These are phyloP conservation scores for Arbacia lixula DNA, from an alignment of 53 echinoderm and acorn worm genomes.

Conservation along the genomic window DNA sequence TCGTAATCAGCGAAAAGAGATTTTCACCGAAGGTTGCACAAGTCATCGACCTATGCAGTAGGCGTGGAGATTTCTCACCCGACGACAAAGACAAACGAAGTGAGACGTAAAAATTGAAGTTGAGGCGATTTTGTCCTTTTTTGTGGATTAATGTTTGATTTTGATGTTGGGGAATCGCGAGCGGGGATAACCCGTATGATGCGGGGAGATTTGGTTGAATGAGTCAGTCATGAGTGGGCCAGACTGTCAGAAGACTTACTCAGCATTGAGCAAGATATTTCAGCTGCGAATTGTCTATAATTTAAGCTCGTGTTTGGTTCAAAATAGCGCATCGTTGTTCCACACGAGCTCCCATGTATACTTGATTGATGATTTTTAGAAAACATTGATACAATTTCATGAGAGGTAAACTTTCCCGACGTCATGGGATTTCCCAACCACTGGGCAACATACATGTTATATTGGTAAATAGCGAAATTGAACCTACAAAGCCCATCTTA, in stretches of 20 bases:
- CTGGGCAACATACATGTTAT: no score
- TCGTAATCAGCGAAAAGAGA: slow-evolving; percentile 13
- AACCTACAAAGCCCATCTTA: no score
- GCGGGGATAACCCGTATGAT: slow-evolving; percentile 9
- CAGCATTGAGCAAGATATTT: no score
- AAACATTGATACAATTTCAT: no score
- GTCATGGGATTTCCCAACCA: no score
- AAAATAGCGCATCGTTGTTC: no score
- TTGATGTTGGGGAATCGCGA: slow-evolving; percentile 59
- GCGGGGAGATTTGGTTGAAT: slow-evolving; percentile 25
- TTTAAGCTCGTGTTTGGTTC: no score
- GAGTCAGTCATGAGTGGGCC: slow-evolving; percentile 26
- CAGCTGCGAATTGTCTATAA: background rate
- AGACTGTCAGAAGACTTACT: background rate
- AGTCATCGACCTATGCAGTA: slow-evolving; percentile 34
- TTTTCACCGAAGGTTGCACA: background rate
- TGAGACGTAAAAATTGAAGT: background rate
- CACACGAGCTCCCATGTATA: no score
- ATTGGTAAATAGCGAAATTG: no score
- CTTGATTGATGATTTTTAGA: no score
- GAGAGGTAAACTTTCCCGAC: no score
- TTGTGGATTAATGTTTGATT: background rate
- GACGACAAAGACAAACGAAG: background rate
- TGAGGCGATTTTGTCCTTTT: background rate
- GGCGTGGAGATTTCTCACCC: slow-evolving; percentile 2